These are phyloP conservation scores for Hemicordylus capensis DNA, from an alignment of 2,113 vertebrate species.

Conservation along the genomic window DNA sequence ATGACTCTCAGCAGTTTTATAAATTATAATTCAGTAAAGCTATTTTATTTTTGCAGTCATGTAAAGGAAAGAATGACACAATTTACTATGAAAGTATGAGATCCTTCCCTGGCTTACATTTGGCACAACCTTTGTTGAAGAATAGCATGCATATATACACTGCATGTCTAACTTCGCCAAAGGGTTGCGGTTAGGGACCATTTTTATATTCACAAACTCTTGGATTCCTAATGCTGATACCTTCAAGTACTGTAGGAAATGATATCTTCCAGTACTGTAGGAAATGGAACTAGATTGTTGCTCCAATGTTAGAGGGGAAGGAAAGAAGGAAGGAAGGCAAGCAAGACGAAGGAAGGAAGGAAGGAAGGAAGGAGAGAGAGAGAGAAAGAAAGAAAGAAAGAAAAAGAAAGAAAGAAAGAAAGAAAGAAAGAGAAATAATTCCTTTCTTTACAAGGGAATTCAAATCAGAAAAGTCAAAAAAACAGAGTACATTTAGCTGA, in stretches of 20 bases:
- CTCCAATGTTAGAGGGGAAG: slow-evolving; percentile 27
- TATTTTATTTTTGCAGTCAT: background rate
- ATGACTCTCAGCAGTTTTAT: background rate
- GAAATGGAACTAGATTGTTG: slow-evolving; percentile 30
- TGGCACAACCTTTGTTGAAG: slow-evolving; percentile 41
- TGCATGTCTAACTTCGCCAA: slow-evolving; percentile 34
- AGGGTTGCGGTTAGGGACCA: slow-evolving; percentile 42
- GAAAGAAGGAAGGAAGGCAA: background rate
- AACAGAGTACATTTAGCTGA: background rate
- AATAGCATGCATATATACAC: background rate
- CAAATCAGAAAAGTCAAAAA: slow-evolving; percentile 34
- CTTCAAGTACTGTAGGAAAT: slow-evolving; percentile 37
- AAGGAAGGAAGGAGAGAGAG: too few relatives aligned
- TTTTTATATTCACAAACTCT: slow-evolving; percentile 20
- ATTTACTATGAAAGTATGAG: slow-evolving; percentile 37
- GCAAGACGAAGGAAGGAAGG: too few relatives aligned
- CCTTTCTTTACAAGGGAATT: background rate
- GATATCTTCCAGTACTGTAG: too few relatives aligned
- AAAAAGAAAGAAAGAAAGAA: background rate
- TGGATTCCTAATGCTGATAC: slow-evolving; percentile 36
- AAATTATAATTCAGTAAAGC: slow-evolving; percentile 14
- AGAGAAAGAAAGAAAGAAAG: background rate
- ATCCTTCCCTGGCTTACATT: background rate
- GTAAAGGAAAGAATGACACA: background rate
- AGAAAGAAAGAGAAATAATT: background rate